Evolutionary conservation across 1,140 invertebrate genomes (phyloP).

Genomic region (Neelides sp.): DNA sequence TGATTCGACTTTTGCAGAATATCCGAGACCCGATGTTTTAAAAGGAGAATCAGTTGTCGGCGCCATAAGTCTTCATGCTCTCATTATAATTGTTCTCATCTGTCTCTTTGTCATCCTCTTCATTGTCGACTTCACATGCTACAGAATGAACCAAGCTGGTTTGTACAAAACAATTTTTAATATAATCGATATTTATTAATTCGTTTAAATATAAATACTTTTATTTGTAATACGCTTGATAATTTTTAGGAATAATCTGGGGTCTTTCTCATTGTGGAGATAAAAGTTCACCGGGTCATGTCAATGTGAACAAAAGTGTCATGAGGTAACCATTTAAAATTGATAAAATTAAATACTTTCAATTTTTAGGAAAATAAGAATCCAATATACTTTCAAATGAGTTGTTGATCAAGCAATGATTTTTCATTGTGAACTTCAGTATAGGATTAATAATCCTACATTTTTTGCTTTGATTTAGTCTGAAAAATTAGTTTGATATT

Average conservation of each 20-base stretch:
- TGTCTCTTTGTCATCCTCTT: slow-evolving; percentile 58
- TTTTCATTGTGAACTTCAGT: too few relatives aligned
- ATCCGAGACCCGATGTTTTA: too few relatives aligned
- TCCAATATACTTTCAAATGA: not conserved
- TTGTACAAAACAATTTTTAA: slow-evolving; percentile 11
- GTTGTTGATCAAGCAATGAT: too few relatives aligned
- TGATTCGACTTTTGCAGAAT: not conserved
- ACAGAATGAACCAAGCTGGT: slow-evolving; percentile 44
- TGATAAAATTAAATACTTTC: too few relatives aligned
- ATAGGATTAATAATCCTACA: too few relatives aligned
- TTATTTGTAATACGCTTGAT: not conserved
- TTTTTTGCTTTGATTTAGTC: too few relatives aligned
- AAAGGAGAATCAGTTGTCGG: not conserved
- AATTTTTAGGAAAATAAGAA: not conserved
- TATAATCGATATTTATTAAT: slow-evolving; percentile 3
- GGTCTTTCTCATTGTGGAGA: slow-evolving; percentile 42
- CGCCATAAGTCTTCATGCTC: slow-evolving; percentile 54
- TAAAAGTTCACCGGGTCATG: slow-evolving; percentile 54
- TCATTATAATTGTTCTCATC: slow-evolving; percentile 62
- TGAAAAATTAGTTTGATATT: too few relatives aligned
- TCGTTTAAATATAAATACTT: not conserved
- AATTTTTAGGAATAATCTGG: slow-evolving; percentile 58
- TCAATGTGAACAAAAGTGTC: too few relatives aligned
- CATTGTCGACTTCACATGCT: slow-evolving; percentile 62
- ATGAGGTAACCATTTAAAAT: not conserved